These are phyloP conservation scores for Megalopta genalis DNA, from an alignment of 1,140 invertebrate species.

Conservation along the genomic window DNA sequence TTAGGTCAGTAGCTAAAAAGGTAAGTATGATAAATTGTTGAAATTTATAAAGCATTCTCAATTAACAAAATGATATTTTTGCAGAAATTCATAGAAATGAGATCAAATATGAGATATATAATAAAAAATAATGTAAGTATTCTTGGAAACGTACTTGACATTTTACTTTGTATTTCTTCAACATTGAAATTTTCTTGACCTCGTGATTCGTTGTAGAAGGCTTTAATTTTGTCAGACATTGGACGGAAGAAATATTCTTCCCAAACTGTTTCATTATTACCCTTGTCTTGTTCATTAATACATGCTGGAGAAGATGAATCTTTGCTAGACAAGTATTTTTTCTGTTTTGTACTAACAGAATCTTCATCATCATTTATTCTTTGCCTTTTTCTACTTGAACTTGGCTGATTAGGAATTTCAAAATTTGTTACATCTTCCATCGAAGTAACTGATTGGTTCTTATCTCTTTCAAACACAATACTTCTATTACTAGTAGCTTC, in stretches of 20 bases:
- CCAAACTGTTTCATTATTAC: constrained; percentile 1
- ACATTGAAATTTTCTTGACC: constrained; percentile 82
- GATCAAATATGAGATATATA: too few relatives aligned
- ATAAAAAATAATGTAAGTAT: too few relatives aligned
- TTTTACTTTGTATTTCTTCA: constrained; percentile 78
- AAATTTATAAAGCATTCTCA: too few relatives aligned
- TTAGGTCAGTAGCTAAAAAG: too few relatives aligned
- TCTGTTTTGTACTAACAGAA: background rate
- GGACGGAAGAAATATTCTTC: constrained; percentile 66
- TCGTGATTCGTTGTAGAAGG: constrained; percentile 83
- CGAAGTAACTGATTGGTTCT: background rate
- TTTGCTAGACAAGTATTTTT: background rate
- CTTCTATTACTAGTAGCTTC: constrained; percentile 7
- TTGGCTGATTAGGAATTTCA: background rate
- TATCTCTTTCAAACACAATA: constrained; percentile 1
- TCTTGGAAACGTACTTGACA: constrained; percentile 80
- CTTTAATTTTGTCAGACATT: constrained; percentile 79
- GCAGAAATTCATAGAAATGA: too few relatives aligned
- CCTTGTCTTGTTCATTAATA: background rate
- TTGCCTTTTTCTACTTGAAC: constrained; percentile 1
- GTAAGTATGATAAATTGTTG: too few relatives aligned
- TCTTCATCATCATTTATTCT: constrained; percentile 1
- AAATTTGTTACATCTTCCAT: constrained; percentile 7
- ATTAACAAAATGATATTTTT: too few relatives aligned
- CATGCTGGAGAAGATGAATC: background rate